phyloP scores from a whole-genome alignment of 2,888 invertebrate genomes.

The Crematogaster levior region DNA sequence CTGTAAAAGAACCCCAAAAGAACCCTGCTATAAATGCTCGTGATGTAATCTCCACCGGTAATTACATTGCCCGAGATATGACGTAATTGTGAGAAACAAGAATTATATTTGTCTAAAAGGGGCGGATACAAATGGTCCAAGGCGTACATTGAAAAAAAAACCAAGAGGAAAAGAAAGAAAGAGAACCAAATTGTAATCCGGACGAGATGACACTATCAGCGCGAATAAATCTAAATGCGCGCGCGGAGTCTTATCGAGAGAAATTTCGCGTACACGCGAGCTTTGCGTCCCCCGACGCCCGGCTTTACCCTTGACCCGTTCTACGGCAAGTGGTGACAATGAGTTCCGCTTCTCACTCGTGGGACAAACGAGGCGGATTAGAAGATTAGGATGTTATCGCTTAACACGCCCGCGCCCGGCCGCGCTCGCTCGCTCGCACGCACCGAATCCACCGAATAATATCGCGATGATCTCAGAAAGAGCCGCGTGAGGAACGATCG shows the following conservation, averaged over 20 bases:
- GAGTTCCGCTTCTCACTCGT: conserved; percentile 68
- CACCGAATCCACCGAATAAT: conserved; percentile 50
- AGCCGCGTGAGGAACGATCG: neutral
- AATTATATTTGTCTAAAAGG: neutral
- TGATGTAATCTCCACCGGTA: conserved; percentile 32
- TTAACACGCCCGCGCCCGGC: conserved; percentile 52
- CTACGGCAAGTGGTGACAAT: conserved; percentile 57
- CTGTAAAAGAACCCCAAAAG: neutral
- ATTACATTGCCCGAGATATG: conserved; percentile 26
- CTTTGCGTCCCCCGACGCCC: neutral
- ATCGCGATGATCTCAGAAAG: conserved; percentile 45
- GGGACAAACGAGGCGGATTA: conserved; percentile 69
- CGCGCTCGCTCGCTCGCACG: conserved; percentile 36
- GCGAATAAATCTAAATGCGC: conserved; percentile 38
- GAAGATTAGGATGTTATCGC: conserved; percentile 69
- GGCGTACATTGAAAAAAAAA: neutral
- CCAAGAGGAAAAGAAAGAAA: neutral
- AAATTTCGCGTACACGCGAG: conserved; percentile 39
- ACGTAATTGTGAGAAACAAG: conserved; percentile 28
- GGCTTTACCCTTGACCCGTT: conserved; percentile 70
- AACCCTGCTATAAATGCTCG: neutral
- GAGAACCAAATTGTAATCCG: conserved; percentile 5
- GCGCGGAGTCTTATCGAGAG: conserved; percentile 41
- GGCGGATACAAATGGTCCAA: conserved; percentile 7
- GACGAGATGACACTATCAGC: conserved; percentile 35